Evolutionary conservation across 2,797 vertebrate species (phyloP).

Genomic region (Loriculus beryllinus): DNA sequence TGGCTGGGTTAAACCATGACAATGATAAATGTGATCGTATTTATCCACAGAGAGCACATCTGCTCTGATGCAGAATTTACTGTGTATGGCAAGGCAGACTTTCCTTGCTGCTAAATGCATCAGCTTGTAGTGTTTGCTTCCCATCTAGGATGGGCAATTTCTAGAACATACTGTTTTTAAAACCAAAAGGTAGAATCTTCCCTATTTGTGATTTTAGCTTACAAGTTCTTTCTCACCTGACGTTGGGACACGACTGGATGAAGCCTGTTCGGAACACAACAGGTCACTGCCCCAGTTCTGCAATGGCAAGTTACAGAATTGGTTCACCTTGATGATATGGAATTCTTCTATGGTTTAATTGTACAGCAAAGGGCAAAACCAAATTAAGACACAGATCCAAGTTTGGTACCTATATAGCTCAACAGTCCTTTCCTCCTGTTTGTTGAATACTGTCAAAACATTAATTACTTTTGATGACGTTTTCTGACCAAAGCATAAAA

Average conservation of each 20-base stretch:
- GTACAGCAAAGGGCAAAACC: background rate
- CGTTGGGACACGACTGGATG: slow-evolving; percentile 78
- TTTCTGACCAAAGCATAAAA: background rate
- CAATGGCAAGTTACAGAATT: slow-evolving; percentile 15
- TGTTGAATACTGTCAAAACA: background rate
- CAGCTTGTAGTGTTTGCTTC: background rate
- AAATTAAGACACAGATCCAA: background rate
- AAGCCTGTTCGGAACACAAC: slow-evolving; percentile 69
- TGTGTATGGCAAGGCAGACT: background rate
- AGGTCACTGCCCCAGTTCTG: slow-evolving; percentile 94
- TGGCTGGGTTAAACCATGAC: background rate
- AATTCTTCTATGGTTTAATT: background rate
- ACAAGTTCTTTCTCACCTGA: slow-evolving; percentile 80
- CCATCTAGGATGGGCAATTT: background rate
- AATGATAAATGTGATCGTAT: background rate
- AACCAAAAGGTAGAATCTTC: background rate
- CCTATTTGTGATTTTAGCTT: background rate
- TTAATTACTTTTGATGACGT: background rate
- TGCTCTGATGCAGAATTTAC: background rate
- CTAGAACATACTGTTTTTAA: background rate
- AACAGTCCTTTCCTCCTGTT: background rate
- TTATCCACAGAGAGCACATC: background rate
- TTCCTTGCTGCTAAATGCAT: background rate
- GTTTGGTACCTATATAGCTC: background rate
- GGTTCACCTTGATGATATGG: background rate